Evolutionary conservation across 1,140 invertebrate species (phyloP), one percentile per base, ranked within the genome.

Genomic region (Zophobas morio): DNA sequence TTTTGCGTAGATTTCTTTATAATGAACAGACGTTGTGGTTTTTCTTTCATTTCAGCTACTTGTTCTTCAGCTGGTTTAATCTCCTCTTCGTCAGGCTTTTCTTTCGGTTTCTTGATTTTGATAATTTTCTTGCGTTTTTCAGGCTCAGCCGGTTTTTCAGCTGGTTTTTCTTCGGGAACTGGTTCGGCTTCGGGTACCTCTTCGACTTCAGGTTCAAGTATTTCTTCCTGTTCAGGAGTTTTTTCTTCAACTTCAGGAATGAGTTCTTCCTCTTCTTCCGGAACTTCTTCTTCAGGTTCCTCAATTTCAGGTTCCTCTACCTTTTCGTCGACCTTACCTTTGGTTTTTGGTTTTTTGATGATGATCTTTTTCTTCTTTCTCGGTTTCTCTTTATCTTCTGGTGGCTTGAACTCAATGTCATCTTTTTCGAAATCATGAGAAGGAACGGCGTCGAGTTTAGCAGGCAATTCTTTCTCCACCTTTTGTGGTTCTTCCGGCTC

Each of bases 21-120:
- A 1, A 76, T 77, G 60, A 78, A 73, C 70, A 79, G 54, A 53
- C 71, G 66, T 35, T 74, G 36, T 54, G 79, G 78, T 49, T 77
- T 70, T 56, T 78, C 77, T 74, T 76, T 66, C 70, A 70, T 36
- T 71, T 78, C 40, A 39, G 89, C 91, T 80, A 47, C 1, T 66
- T 75, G 53, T 56, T 74, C 49, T 51, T 66, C 72, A 70, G 66
- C 36, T 32, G 70, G 60, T 78, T 77, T 60, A 60, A 74, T 56
- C 75, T 81, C 63, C n/a, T 72, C 85, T 84, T 1, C 79, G 75
- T 77, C 57, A 51, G 66, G 32, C 32, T 70, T 70, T 8, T 2
- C 40, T 53, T 49, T 63, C 34, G 74, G 70, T 51, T 78, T 54
- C 34, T 74, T 80, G 32, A 34, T 79, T 78, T 70, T 47, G 0